Evolutionary conservation across 2,888 invertebrate genomes (phyloP), one percentile per base, ranked within the genome.

Genomic region (Spisula solida): DNA sequence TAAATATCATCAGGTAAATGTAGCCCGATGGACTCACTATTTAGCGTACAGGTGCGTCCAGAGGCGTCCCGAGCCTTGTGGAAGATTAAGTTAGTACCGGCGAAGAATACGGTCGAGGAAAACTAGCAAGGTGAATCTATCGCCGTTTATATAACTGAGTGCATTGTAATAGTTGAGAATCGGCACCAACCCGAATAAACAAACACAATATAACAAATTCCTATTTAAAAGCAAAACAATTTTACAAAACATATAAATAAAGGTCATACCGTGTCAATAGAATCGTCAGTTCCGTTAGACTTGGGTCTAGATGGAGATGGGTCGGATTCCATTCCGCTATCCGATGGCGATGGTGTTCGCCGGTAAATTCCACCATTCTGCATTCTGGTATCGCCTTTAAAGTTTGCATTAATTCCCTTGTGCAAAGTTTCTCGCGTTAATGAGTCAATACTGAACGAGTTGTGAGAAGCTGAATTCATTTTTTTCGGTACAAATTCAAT

Each of bases 241-340:
- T 41, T 5, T 8, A 41, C 41, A 41, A 41, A 41, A 41, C 41
- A 2, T 41, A 8, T 5, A 48, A 81, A 51, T 8, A 82, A 82
- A 56, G 18, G 5, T 2, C 60, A 51, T 89, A 92, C 92, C 90
- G 87, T 81, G 0, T 88, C 78, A 18, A 90, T 34, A 10, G 78
- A 81, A 18, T 25, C 56, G 16, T 82, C 85, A 18, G 60, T 82
- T 56, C 31, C 31, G n/a, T n/a, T 31, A 70, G 55, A 34, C 12
- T 1, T 48, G 4, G 51, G 55, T 81, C 82, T 56, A 5, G 51
- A 70, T 31, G 90, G 85, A 5, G 88, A 87, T 25, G 56, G 66
- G 82, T 89, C 89, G 20, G 89, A 88, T 29, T 88, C 92, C 56
- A 92, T 60, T 1, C 90, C 90, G 66, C 89, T 89, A 82, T 92